These are phyloP conservation scores for Caenorhabditis sinica DNA, from an alignment of 2,888 invertebrate genomes.

Conservation along the genomic window DNA sequence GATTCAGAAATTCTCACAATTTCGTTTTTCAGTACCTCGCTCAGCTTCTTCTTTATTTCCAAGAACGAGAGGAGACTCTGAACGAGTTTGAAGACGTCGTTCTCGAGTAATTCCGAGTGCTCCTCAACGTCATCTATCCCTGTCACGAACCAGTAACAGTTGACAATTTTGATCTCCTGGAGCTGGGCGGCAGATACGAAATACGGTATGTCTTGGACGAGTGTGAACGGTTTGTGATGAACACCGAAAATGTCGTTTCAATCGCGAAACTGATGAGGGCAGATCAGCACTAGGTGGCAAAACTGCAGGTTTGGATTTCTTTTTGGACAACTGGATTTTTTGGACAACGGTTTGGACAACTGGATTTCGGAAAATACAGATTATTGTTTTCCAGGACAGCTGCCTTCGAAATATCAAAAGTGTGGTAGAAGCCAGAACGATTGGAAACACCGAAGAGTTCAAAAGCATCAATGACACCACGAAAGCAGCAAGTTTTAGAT, in stretches of 20 bases:
- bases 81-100: constrained; percentile 78
- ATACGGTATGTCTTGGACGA: constrained; percentile 84
- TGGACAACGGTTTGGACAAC: too few relatives aligned
- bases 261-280: constrained; percentile 82
- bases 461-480: constrained; percentile 81
- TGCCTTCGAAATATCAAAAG: constrained; percentile 79
- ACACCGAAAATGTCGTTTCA: constrained; percentile 81
- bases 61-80: constrained; percentile 78
- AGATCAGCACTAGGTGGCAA: constrained; percentile 80
- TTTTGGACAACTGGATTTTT: too few relatives aligned
- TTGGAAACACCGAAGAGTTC: constrained; percentile 79
- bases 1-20: too few relatives aligned
- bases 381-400: constrained; percentile 71
- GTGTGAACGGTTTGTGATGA: constrained; percentile 84
- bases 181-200: constrained; percentile 84
- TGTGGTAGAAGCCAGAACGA: constrained; percentile 73
- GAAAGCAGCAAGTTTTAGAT: constrained; percentile 81
- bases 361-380: not conserved
- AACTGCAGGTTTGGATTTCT: constrained; percentile 78
- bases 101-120: constrained; percentile 83
- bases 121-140: constrained; percentile 85
- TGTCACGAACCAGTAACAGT: constrained; percentile 84
- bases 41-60: constrained; percentile 81
- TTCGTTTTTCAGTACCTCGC: constrained; percentile 80
- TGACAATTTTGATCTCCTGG: constrained; percentile 84